Evolutionary conservation across 2,113 vertebrate species (phyloP), one percentile per base, ranked within the genome.

Genomic region (Saimiri boliviensis): DNA sequence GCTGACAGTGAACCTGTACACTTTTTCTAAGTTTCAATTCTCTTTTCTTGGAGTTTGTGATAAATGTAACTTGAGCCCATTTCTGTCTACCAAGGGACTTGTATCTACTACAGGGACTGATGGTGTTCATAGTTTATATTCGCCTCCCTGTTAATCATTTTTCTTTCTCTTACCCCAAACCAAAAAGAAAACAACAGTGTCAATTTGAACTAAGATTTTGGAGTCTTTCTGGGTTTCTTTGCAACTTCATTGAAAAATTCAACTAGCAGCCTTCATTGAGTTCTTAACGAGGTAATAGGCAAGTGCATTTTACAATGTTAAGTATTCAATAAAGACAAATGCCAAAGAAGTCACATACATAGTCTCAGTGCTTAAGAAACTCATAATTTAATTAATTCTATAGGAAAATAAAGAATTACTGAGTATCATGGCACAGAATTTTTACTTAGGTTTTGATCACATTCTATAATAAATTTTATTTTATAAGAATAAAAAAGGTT

Each of bases 101-200:
- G 9, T 54, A 14, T 66, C n/a, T 92, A 73, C 58, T 94, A 82
- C 17, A 70, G 2, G 49, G 42, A 58, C 42, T 66, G 83, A 76
- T n/a, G 85, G 54, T 49, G n/a, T 97, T 90, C 88, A 21, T 73
- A 70, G 85, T 96, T 96, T 91, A 73, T 96, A 95, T 73, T 58
- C 8, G 17, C 66, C 32, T 86, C 60, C 30, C 16, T 89, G 9
- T 42, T 96, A 56, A 52, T 37, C 86, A 56, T 52, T 93, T 94
- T 93, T 60, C 37, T 88, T 97, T 70, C 6, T 23, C 32, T 70
- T 90, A 58, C 30, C 70, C 27, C 3, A 91, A 91, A 63, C 54
- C 47, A 68, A 76, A 95, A 82, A 89, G 21, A 93, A 96, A 89
- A 20, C 27, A 71, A 52, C 37, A 13, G 56, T 93, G 49, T 92